Conservation (phyloP, 2,113 vertebrate genomes). For the Lophura nycthemera region DNA sequence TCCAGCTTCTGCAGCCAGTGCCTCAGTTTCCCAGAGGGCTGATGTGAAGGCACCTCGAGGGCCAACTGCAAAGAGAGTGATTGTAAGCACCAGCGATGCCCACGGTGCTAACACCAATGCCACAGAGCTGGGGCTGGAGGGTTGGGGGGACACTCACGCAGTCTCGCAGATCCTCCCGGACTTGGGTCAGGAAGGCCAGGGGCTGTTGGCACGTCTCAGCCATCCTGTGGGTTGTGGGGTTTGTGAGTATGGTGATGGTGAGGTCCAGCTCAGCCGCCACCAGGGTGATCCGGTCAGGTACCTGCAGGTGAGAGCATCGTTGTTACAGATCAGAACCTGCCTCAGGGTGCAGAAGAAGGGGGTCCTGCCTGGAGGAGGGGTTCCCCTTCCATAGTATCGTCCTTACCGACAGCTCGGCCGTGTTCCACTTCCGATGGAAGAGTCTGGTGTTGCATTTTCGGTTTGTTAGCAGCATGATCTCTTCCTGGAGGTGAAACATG, state of each 20-base stretch:
- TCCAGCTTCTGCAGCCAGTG: slow-evolving; percentile 52
- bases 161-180: slow-evolving; percentile 9
- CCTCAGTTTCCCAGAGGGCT: slow-evolving; percentile 19
- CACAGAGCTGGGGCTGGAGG: rapidly evolving
- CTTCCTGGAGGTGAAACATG: neutral
- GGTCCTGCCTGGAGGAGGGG: neutral
- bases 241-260: neutral
- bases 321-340: neutral
- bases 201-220: neutral
- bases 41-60: neutral
- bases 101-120: rapidly evolving
- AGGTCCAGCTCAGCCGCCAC: slow-evolving; percentile 41
- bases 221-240: rapidly evolving
- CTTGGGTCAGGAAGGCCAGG: neutral
- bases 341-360: neutral
- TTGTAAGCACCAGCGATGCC: neutral
- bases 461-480: neutral
- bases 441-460: neutral
- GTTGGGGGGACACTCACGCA: neutral
- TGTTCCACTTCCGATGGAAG: slow-evolving; percentile 2
- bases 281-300: slow-evolving; percentile 18
- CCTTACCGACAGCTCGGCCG: slow-evolving; percentile 27
- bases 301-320: neutral
- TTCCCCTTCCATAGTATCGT: rapidly evolving
- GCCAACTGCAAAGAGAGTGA: neutral